Percentiles rank a stretch among this genome's conserved stretches.
Evolutionary conservation across 2,888 invertebrate species (phyloP).

Genomic region (Hydropsyche betteni): DNA sequence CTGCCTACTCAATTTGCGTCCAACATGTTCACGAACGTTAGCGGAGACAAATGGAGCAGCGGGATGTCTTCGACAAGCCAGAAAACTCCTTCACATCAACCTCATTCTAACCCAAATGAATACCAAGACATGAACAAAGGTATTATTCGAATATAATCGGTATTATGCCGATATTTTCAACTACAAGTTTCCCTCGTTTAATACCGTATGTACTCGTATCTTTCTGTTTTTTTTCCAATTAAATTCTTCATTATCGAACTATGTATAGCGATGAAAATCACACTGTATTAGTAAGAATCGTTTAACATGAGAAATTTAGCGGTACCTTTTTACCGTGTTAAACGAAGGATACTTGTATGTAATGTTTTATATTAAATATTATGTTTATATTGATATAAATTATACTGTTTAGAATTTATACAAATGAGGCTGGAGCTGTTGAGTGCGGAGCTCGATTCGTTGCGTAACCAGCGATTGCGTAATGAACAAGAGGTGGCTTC

Average conservation of each 20-base stretch:
- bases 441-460: constrained; percentile 76
- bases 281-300: too few relatives aligned
- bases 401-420: constrained; percentile 63
- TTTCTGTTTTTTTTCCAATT: too few relatives aligned
- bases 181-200: too few relatives aligned
- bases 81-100: background rate
- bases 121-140: constrained; percentile 47
- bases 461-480: constrained; percentile 77
- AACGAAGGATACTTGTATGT: too few relatives aligned
- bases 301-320: too few relatives aligned
- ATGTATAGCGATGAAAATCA: too few relatives aligned
- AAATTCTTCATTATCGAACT: too few relatives aligned
- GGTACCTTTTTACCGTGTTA: too few relatives aligned
- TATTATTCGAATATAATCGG: background rate
- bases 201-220: too few relatives aligned
- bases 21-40: constrained; percentile 56
- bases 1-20: constrained; percentile 60
- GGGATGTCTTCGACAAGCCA: constrained; percentile 53
- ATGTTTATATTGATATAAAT: background rate
- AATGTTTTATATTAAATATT: background rate
- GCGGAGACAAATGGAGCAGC: constrained; percentile 53
- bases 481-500: constrained; percentile 85
- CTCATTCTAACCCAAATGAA: constrained; percentile 43
- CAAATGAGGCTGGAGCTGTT: constrained; percentile 75
- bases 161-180: too few relatives aligned